These are phyloP conservation scores for Cinclus mexicanus DNA, from an alignment of 2,113 vertebrate genomes.

Conservation along the genomic window DNA sequence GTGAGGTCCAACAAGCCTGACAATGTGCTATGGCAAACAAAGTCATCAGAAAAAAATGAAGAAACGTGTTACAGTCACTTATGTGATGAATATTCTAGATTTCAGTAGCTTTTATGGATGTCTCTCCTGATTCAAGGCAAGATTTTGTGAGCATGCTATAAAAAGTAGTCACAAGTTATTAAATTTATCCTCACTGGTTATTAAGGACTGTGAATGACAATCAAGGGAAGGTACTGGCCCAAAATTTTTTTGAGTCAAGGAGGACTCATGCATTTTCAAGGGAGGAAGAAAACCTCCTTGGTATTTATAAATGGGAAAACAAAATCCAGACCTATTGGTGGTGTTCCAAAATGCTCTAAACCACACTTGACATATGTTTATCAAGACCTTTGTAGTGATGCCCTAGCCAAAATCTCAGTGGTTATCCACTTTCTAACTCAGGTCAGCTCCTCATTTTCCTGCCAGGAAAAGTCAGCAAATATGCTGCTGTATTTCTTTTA, in stretches of 20 bases:
- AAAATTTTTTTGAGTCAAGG: not conserved
- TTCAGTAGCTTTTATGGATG: not conserved
- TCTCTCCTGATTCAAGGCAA: not conserved
- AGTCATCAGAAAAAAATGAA: not conserved
- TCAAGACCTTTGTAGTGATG: not conserved
- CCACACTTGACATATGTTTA: not conserved
- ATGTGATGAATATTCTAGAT: not conserved
- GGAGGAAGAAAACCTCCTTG: not conserved
- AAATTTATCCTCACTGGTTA: not conserved
- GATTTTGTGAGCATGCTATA: not conserved
- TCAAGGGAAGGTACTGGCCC: not conserved
- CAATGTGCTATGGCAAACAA: not conserved
- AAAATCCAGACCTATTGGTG: not conserved
- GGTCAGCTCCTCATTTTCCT: not conserved
- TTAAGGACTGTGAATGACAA: not conserved
- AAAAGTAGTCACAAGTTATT: not conserved
- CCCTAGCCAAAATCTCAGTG: not conserved
- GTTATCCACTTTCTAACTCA: not conserved
- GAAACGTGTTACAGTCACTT: not conserved
- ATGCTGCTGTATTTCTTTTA: not conserved
- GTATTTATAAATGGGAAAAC: not conserved
- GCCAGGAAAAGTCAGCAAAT: not conserved
- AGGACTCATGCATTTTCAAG: not conserved
- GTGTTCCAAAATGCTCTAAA: not conserved
- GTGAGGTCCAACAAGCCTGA: not conserved